These are phyloP conservation scores for Platyura marginata DNA, from an alignment of 1,140 invertebrate species.

Conservation along the genomic window DNA sequence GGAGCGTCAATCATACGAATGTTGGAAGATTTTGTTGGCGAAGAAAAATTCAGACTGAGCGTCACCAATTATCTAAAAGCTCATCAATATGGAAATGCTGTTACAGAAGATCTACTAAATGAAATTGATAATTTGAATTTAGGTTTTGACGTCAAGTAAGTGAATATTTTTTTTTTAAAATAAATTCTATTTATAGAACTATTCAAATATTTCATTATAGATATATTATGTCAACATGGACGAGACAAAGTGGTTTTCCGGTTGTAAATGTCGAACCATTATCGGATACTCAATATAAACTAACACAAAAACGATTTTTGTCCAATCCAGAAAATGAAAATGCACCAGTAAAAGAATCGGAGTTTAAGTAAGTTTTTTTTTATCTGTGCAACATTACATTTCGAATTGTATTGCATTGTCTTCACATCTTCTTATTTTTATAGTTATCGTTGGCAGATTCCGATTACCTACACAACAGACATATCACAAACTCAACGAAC, in stretches of 20 bases:
- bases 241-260: slow-evolving; percentile 80
- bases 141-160: slow-evolving; percentile 29
- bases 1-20: slow-evolving; percentile 77
- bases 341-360: slow-evolving; percentile 28
- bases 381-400: too few species aligned
- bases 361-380: slow-evolving; percentile 34
- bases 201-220: slow-evolving; percentile 19
- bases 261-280: slow-evolving; percentile 41
- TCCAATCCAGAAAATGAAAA: slow-evolving; percentile 36
- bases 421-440: too few species aligned
- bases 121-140: slow-evolving; percentile 32
- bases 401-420: too few species aligned
- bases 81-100: slow-evolving; percentile 53
- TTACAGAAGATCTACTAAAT: slow-evolving; percentile 57
- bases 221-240: slow-evolving; percentile 82
- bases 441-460: slow-evolving; percentile 68
- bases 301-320: slow-evolving; percentile 59
- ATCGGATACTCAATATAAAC: slow-evolving; percentile 27
- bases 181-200: background rate
- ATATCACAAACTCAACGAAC: slow-evolving; percentile 3
- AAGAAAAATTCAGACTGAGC: slow-evolving; percentile 50
- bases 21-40: slow-evolving; percentile 68
- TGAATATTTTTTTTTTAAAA: too few species aligned
- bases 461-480: slow-evolving; percentile 55
- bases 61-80: slow-evolving; percentile 55